phyloP scores from a whole-genome alignment of 2,113 vertebrate species.

The Garra rufa region DNA sequence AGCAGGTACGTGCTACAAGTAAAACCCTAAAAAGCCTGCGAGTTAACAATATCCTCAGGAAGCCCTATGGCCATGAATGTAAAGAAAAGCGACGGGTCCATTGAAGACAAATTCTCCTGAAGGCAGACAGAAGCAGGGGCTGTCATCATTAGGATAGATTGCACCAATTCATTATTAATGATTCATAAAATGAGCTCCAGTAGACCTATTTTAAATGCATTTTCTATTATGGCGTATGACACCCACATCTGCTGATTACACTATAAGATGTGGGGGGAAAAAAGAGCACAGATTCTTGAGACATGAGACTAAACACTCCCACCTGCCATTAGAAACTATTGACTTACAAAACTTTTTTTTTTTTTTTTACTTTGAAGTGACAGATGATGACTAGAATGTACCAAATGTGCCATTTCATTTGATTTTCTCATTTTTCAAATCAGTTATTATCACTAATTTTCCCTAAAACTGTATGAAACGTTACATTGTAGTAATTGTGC shows the following conservation, averaged over 20 bases:
- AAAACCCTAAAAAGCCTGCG: not conserved
- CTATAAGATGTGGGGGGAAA: conserved; percentile 42
- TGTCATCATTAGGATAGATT: conserved; percentile 83
- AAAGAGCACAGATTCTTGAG: not conserved
- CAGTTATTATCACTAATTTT: not conserved
- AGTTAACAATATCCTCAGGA: not conserved
- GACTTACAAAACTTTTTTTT: not conserved
- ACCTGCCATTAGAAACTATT: not conserved
- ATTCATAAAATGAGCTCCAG: conserved; percentile 85
- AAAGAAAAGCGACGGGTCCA: conserved; percentile 71
- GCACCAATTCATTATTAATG: conserved; percentile 85
- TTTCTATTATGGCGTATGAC: conserved; percentile 78
- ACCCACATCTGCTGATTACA: conserved; percentile 71
- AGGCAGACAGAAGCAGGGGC: conserved; percentile 72
- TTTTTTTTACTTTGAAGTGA: not conserved
- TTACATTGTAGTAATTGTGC: not conserved
- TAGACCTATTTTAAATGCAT: conserved; percentile 82
- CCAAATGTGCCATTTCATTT: not conserved
- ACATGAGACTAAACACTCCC: not conserved
- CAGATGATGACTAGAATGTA: not conserved
- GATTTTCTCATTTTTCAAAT: not conserved
- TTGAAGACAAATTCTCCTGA: conserved; percentile 74
- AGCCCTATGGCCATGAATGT: not conserved
- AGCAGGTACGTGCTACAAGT: not conserved
- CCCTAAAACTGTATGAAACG: not conserved